Evolutionary conservation across 2,888 invertebrate genomes (phyloP), one percentile per base, ranked within the genome.

Genomic region (Lordiphosa andalusiaca): DNA sequence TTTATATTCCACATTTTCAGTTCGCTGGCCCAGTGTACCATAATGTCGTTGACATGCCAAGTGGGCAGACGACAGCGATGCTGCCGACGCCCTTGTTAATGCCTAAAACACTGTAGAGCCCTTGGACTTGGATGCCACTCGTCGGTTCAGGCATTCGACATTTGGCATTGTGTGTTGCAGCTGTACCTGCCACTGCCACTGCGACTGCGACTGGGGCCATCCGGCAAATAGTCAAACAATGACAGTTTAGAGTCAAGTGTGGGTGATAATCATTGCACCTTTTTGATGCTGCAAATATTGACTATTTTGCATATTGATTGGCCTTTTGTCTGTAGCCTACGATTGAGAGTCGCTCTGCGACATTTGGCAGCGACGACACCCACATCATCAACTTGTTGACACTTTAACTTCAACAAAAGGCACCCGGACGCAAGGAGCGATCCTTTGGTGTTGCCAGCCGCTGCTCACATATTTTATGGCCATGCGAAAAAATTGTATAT

Each of bases 351-450:
- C 4, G 16, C 39, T 7, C 37, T 46, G n/a, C 12, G 36, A 33
- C 50, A 25, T 52, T 38, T 68, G 65, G 62, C 68, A 73, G 54
- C 65, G 50, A 67, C 65, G 50, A 67, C 74, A 74, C 65, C 68
- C 70, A 57, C 77, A 63, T 74, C 75, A 69, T 75, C 69, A 67
- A 78, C 85, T 75, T 82, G 83, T 84, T 84, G 85, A 78, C 80
- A 82, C 73, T 67, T 75, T 42, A 65, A 50, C 73, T 53, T 54
- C 64, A 51, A 33, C 54, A 37, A 33, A 33, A 52, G 37, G 52
- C 35, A 23, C 51, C 48, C 38, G 35, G 19, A 13, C 47, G 10
- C 47, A 25, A 25, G 25, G 25, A 25, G 25, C 25, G 25, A 25
- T 16, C 44, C 52, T 35, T 35, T 44, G 49, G 44, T 54, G 55